These are phyloP conservation scores for Anoplopoma fimbria DNA, from an alignment of 2,113 vertebrate genomes.

Conservation along the genomic window DNA sequence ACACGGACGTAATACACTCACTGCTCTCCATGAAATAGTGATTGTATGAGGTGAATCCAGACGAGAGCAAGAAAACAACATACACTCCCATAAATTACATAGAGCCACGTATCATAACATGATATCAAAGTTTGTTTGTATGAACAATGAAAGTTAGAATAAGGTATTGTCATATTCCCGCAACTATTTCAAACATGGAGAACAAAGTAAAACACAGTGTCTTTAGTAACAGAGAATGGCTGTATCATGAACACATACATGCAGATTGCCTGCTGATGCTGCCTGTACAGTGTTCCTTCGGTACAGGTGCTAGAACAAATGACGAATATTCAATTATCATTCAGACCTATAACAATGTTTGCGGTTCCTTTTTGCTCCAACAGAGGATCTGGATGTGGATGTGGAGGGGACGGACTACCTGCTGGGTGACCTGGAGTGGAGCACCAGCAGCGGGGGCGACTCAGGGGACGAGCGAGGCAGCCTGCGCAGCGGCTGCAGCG, in stretches of 20 bases:
- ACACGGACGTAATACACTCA: neutral
- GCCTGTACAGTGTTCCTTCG: neutral
- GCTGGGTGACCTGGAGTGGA: slow-evolving; percentile 91
- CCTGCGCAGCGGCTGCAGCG: slow-evolving; percentile 92
- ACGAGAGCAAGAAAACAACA: neutral
- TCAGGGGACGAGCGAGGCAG: slow-evolving; percentile 91
- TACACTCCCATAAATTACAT: neutral
- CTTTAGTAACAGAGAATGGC: neutral
- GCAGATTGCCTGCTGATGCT: neutral
- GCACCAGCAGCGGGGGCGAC: slow-evolving; percentile 95
- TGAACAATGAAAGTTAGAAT: neutral
- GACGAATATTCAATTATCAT: too few relatives aligned
- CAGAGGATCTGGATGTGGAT: slow-evolving; percentile 89
- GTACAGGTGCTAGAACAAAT: neutral
- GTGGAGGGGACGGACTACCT: slow-evolving; percentile 92
- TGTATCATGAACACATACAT: neutral
- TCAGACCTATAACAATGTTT: neutral
- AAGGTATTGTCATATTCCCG: neutral
- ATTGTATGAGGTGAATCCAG: neutral
- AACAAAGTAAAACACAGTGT: neutral
- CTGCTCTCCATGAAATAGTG: too few relatives aligned
- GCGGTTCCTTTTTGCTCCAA: slow-evolving; percentile 49
- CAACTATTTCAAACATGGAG: neutral
- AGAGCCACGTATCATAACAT: neutral
- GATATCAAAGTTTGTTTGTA: neutral